Conservation (phyloP, 2,888 invertebrate species). For the Phania funesta region DNA sequence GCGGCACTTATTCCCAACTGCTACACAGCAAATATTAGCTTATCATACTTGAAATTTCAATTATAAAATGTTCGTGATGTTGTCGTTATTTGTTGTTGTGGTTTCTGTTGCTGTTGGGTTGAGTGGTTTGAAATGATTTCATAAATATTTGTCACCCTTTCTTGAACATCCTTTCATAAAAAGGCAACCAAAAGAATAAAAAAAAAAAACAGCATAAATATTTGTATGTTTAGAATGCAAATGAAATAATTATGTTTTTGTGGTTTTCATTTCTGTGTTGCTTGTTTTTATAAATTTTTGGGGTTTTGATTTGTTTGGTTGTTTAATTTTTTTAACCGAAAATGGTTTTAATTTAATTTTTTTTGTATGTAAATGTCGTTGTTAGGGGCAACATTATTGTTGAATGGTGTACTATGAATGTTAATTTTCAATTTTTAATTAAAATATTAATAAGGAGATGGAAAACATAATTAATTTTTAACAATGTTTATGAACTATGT, state of each 20-base stretch:
- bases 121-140: conserved; percentile 46
- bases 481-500: too few relatives aligned
- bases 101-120: neutral
- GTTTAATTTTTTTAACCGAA: neutral
- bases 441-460: too few relatives aligned
- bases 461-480: too few relatives aligned
- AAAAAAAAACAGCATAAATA: neutral
- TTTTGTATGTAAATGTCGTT: neutral
- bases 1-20: conserved; percentile 51
- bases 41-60: conserved; percentile 65
- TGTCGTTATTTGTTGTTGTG: conserved; percentile 13
- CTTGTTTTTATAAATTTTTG: neutral
- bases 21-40: conserved; percentile 62
- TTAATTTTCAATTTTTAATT: neutral
- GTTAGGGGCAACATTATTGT: neutral
- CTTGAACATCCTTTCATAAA: neutral
- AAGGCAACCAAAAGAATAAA: neutral
- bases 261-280: conserved; percentile 33
- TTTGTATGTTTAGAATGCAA: conserved; percentile 46
- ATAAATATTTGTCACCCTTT: conserved; percentile 39
- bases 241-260: conserved; percentile 62
- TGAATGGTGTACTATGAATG: neutral
- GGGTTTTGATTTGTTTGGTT: neutral
- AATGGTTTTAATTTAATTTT: neutral
- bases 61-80: conserved; percentile 40